Evolutionary conservation across 2,113 vertebrate genomes (phyloP).

Genomic region (Promerops cafer): DNA sequence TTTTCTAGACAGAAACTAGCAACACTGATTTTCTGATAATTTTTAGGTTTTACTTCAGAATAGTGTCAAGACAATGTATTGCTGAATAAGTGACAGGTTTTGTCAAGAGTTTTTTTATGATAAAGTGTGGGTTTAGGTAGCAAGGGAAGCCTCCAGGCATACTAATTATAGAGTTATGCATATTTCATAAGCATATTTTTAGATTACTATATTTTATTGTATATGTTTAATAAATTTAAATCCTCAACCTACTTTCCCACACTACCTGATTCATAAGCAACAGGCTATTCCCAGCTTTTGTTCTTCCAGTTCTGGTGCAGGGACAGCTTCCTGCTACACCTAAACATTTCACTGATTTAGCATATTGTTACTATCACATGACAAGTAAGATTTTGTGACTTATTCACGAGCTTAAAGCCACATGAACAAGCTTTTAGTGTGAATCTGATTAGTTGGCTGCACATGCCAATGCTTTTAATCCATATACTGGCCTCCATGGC

Average conservation of each 20-base stretch:
- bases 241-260: neutral
- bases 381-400: neutral
- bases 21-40: neutral
- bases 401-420: neutral
- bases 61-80: neutral
- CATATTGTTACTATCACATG: neutral
- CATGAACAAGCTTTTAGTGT: neutral
- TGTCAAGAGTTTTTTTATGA: neutral
- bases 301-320: neutral
- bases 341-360: neutral
- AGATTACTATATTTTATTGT: neutral
- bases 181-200: neutral
- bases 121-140: neutral
- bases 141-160: neutral
- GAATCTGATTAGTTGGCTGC: neutral
- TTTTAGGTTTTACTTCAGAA: neutral
- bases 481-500: neutral
- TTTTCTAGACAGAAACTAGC: conserved; percentile 17
- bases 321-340: neutral
- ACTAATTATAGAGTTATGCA: neutral
- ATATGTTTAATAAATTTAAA: neutral
- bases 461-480: neutral
- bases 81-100: neutral
- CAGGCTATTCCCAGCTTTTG: neutral
- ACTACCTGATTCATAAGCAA: neutral